Evolutionary conservation across 2,797 vertebrate genomes (phyloP).

Genomic region (Chiroxiphia lanceolata): DNA sequence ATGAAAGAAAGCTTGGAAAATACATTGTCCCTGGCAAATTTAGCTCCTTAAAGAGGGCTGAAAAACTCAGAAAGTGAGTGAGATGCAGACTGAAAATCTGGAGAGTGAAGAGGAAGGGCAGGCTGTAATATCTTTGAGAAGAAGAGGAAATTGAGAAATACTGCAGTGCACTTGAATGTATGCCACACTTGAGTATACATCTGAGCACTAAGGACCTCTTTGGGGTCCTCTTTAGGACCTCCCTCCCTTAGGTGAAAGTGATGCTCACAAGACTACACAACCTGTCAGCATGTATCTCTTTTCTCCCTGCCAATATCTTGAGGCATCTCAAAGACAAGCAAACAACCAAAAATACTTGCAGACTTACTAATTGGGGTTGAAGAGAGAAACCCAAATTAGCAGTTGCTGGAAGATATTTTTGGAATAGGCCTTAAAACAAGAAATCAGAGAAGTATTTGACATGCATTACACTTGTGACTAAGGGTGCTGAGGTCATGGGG

Average conservation of each 20-base stretch:
- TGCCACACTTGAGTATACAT: not conserved
- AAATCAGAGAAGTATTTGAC: not conserved
- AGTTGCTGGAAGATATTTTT: not conserved
- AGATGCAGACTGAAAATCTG: not conserved
- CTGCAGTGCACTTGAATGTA: no score
- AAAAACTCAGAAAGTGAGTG: not conserved
- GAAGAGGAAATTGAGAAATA: not conserved
- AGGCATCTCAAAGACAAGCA: not conserved
- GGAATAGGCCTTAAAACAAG: not conserved
- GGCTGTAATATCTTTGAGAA: not conserved
- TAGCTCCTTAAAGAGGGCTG: not conserved
- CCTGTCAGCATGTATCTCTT: accelerated
- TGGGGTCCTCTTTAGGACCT: not conserved
- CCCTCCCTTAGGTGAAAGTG: not conserved
- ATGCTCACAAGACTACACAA: not conserved
- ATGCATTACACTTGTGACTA: not conserved
- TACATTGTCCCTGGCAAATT: not conserved
- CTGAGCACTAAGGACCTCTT: not conserved
- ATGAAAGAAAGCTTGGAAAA: not conserved
- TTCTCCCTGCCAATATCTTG: not conserved
- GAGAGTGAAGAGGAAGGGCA: not conserved
- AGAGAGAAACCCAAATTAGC: not conserved
- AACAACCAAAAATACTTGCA: not conserved
- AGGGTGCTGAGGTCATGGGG: not conserved
- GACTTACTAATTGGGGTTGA: not conserved